phyloP scores from a whole-genome alignment of 2,797 vertebrate species.

The Cichlasoma orientale region DNA sequence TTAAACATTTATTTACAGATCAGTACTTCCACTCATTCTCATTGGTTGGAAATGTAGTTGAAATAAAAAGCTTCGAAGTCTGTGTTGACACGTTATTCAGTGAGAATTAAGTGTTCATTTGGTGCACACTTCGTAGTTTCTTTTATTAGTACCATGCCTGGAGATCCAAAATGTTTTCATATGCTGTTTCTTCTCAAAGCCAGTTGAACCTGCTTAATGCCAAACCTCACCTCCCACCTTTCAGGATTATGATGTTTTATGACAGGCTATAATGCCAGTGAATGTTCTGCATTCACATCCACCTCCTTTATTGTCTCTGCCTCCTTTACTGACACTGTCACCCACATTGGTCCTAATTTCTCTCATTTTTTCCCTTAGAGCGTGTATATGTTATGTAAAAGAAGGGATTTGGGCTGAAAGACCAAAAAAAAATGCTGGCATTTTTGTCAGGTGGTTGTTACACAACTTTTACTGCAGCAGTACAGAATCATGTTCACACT shows the following conservation, averaged over 20 bases:
- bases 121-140: no score
- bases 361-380: background rate
- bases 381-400: background rate
- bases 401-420: background rate
- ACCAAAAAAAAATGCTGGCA: background rate
- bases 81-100: background rate
- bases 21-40: background rate
- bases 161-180: background rate
- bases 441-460: background rate
- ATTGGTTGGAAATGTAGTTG: background rate
- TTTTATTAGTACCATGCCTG: background rate
- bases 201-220: constrained; percentile 38
- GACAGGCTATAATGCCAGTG: background rate
- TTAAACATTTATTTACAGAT: background rate
- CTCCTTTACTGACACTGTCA: background rate
- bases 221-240: background rate
- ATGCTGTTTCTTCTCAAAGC: background rate
- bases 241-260: background rate
- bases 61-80: background rate
- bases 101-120: background rate
- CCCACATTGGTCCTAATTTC: background rate
- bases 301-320: background rate
- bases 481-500: background rate
- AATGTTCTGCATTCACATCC: background rate
- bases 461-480: background rate